phyloP scores from a whole-genome alignment of 2,888 invertebrate genomes.

The Gymnoscelis rufifasciata region DNA sequence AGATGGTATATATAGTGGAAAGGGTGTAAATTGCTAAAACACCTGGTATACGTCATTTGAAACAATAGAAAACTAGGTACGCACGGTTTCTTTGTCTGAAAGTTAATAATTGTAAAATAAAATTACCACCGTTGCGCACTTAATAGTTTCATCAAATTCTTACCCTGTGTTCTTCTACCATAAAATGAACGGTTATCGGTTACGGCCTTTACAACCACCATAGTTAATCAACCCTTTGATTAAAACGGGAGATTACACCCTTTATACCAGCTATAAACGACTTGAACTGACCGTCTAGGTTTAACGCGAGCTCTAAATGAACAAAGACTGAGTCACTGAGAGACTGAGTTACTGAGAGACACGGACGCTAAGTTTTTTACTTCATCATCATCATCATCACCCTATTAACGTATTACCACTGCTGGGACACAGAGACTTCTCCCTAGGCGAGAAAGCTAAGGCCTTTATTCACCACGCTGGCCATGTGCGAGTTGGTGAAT shows the following conservation, averaged over 20 bases:
- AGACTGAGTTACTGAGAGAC: not conserved
- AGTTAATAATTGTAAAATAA: too few relatives aligned
- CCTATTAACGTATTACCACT: too few relatives aligned
- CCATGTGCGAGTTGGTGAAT: too few relatives aligned
- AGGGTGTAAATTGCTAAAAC: too few relatives aligned
- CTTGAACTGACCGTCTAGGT: conserved; percentile 27
- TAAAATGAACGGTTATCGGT: conserved; percentile 25
- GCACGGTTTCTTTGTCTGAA: too few relatives aligned
- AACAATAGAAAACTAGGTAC: too few relatives aligned
- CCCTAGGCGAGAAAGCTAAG: too few relatives aligned
- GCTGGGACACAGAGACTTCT: too few relatives aligned
- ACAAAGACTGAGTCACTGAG: conserved; percentile 1
- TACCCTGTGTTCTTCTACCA: conserved; percentile 19
- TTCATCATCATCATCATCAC: too few relatives aligned
- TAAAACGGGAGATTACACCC: conserved; percentile 31
- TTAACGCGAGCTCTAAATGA: conserved; percentile 22
- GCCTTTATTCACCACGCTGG: too few relatives aligned
- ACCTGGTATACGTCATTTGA: too few relatives aligned
- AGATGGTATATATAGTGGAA: too few relatives aligned
- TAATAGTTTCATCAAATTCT: conserved; percentile 15
- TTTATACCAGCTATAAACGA: conserved; percentile 33
- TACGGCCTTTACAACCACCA: conserved; percentile 33
- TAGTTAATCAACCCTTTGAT: conserved; percentile 37
- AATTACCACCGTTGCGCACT: not conserved
- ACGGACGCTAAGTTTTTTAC: not conserved